Evolutionary conservation across 1,140 invertebrate species (phyloP).

Genomic region (Drosophila subobscura): DNA sequence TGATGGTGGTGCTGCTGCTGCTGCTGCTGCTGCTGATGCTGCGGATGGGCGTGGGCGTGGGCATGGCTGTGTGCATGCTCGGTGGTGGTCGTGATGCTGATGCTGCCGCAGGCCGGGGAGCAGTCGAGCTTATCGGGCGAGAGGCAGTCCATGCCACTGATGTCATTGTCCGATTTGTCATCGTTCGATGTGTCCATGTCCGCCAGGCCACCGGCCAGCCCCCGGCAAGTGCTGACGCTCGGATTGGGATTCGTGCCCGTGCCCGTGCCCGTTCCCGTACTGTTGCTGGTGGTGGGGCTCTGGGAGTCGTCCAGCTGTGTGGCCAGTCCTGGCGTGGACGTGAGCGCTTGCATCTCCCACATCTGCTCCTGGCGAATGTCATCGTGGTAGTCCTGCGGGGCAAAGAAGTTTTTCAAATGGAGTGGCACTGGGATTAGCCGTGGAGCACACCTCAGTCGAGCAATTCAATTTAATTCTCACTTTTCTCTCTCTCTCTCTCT

Average conservation of each 20-base stretch:
- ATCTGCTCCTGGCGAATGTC: conserved; percentile 93
- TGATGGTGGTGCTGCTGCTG: conserved; percentile 20
- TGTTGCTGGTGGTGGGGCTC: conserved; percentile 62
- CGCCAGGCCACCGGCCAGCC: conserved; percentile 69
- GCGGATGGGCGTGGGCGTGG: conserved; percentile 29
- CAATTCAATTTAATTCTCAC: conserved; percentile 77
- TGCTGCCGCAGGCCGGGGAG: conserved; percentile 63
- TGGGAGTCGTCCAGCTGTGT: conserved; percentile 75
- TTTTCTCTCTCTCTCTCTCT: conserved; percentile 13
- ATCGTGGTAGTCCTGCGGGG: conserved; percentile 90
- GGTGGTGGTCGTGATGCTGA: conserved; percentile 45
- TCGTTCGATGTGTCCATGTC: conserved; percentile 83
- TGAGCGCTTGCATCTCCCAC: conserved; percentile 92
- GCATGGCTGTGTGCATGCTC: conserved; percentile 35
- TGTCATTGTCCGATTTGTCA: conserved; percentile 76
- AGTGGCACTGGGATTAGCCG: conserved; percentile 31
- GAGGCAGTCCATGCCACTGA: conserved; percentile 78
- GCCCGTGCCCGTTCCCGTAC: conserved; percentile 21
- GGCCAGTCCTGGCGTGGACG: conserved; percentile 79
- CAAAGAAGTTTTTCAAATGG: not conserved
- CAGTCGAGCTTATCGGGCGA: conserved; percentile 73
- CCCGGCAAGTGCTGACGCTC: conserved; percentile 39
- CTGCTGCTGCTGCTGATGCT: conserved; percentile 35
- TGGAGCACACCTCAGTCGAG: conserved; percentile 15
- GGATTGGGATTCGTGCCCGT: conserved; percentile 8